Evolutionary conservation across 1,140 invertebrate genomes (phyloP).

Genomic region (Micrasema longulum): DNA sequence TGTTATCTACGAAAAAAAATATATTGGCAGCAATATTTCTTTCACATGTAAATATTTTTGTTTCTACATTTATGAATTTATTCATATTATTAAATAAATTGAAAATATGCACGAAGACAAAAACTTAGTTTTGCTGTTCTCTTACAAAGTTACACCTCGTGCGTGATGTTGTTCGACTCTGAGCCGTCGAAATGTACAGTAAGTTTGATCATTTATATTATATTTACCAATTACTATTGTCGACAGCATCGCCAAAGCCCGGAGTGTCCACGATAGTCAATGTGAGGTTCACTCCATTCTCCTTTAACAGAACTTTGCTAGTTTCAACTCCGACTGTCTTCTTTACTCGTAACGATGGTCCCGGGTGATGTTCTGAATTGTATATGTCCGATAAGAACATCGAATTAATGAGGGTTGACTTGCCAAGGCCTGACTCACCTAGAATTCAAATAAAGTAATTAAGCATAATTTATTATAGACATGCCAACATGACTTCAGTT

Average conservation of each 20-base stretch:
- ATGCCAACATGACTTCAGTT: constrained; percentile 45
- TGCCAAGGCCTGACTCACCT: constrained; percentile 97
- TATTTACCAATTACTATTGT: constrained; percentile 90
- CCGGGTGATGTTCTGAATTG: constrained; percentile 86
- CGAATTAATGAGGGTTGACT: constrained; percentile 99
- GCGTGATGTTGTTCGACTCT: no score
- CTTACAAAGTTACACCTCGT: no score
- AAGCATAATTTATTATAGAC: constrained; percentile 17
- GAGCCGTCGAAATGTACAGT: no score
- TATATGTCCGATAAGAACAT: constrained; percentile 98
- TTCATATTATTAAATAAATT: no score
- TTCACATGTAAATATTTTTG: no score
- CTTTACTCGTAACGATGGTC: constrained; percentile 89
- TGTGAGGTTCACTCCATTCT: constrained; percentile 93
- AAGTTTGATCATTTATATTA: no score
- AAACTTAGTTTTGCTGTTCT: no score
- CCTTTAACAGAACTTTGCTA: constrained; percentile 90
- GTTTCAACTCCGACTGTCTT: constrained; percentile 95
- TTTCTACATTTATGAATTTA: no score
- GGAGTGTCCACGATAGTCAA: constrained; percentile 96
- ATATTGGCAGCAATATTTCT: no score
- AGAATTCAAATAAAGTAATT: constrained; percentile 56
- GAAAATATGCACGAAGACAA: no score
- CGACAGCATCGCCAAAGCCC: constrained; percentile 98
- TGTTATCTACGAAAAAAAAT: no score